A percentile compares a stretch with the other conserved stretches of the same genome.
Evolutionary conservation across 2,797 vertebrate genomes (phyloP).

Genomic region (Uromys caudimaculatus): DNA sequence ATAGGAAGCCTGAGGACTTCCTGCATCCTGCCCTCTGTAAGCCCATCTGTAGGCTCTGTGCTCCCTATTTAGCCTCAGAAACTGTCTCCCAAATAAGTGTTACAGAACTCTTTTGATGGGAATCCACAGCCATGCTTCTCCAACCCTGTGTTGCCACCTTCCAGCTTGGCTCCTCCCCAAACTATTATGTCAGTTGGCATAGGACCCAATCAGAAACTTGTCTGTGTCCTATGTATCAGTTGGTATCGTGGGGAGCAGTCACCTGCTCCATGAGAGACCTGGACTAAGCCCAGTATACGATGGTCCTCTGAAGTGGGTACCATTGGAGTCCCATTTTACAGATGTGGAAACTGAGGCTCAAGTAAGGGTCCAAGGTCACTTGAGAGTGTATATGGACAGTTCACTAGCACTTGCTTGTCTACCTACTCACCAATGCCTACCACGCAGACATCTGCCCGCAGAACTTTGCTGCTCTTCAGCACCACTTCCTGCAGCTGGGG

Average conservation of each 20-base stretch:
- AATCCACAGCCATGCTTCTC: not conserved
- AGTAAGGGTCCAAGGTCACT: not conserved
- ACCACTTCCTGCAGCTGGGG: slow-evolving; percentile 97
- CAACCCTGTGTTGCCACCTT: not conserved
- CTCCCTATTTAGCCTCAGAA: not conserved
- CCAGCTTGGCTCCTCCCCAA: not conserved
- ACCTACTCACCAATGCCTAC: slow-evolving; percentile 94
- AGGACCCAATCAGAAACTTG: not conserved
- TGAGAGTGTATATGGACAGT: too few relatives aligned
- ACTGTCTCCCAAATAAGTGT: not conserved
- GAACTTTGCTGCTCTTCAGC: slow-evolving; percentile 97
- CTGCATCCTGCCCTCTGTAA: not conserved
- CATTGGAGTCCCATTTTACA: not conserved
- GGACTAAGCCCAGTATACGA: not conserved
- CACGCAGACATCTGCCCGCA: slow-evolving; percentile 96
- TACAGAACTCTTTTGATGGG: not conserved
- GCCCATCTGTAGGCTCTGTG: not conserved
- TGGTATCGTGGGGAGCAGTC: not conserved
- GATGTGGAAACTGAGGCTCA: not conserved
- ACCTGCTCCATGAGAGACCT: not conserved
- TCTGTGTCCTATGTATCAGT: not conserved
- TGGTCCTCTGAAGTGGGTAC: not conserved
- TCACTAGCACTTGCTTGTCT: rapidly evolving
- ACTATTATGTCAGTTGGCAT: not conserved
- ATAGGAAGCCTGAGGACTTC: not conserved